Evolutionary conservation across 92 coral and sea anemone genomes (phyloP), one percentile per base, ranked within the genome.

Genomic region (Muricea muricata): DNA sequence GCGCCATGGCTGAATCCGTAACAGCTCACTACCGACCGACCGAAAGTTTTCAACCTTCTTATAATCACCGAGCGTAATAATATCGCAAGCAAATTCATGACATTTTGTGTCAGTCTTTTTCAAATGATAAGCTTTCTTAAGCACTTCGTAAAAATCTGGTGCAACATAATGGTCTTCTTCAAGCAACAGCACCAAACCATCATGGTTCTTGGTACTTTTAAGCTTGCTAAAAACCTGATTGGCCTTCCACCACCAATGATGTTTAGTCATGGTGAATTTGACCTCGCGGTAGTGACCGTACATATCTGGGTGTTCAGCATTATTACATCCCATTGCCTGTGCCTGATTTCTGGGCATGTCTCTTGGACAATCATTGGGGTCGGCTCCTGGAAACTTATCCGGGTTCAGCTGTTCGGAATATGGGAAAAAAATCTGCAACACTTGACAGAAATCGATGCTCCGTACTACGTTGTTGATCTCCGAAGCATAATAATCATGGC

Each of bases 161-260:
- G 94, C 88, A 13, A 91, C 98, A 85, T 88, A 93, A 70, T 96
- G 97, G 77, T 96, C 99, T 70, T 96, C 99, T 79, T 96, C 99
- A 28, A 96, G 93, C 61, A 96, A 96, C 73, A 96, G 67, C 15
- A 96, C 98, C 39, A 97, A 94, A 12, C 99, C 99, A 73, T 87
- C 56, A 50, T 92, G 94, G 34, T 86, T 52, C 34, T 75, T 88
- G 48, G 99, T 96, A 30, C 78, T 91, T 48, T 90, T 91, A 30
- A 96, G 82, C 42, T 84, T 63, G 58, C 91, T 96, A 84, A 96
- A 96, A 17, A 96, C 97, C 12, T 55, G 86, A 76, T 96, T 96
- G 26, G 92, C 93, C 92, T 97, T 97, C 99, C 99, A 97, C 99
- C 99, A 97, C 99, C 99, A 97, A 78, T 97, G 99, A 75, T 97